phyloP scores from a whole-genome alignment of 1,140 invertebrate species.

The Tyrophagus putrescentiae region DNA sequence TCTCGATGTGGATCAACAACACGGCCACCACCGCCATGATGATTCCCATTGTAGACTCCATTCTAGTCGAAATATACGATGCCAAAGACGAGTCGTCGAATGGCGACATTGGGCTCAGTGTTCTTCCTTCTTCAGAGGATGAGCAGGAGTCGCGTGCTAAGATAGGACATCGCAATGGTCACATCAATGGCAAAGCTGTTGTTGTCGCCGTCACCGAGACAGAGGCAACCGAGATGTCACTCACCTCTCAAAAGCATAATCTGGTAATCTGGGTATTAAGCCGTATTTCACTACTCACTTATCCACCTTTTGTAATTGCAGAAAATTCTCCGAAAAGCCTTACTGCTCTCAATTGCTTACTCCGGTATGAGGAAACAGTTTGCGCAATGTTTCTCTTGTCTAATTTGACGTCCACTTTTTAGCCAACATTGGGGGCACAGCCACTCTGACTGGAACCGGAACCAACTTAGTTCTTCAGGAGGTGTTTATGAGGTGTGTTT shows the following conservation, averaged over 20 bases:
- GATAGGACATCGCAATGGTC: not conserved
- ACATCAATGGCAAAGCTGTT: too few relatives aligned
- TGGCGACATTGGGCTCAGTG: not conserved
- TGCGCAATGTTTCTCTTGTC: not conserved
- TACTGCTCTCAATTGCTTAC: constrained; percentile 57
- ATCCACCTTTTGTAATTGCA: not conserved
- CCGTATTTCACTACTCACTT: not conserved
- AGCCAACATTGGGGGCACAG: constrained; percentile 61
- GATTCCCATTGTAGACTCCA: constrained; percentile 62
- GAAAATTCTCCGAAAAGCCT: constrained; percentile 27
- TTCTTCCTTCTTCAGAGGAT: not conserved
- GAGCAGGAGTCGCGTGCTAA: not conserved
- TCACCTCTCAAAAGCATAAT: too few relatives aligned
- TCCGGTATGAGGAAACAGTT: constrained; percentile 32
- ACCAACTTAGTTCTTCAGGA: constrained; percentile 74
- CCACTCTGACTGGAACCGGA: constrained; percentile 69
- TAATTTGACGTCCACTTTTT: not conserved
- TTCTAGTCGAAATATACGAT: constrained; percentile 31
- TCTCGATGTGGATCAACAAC: constrained; percentile 74
- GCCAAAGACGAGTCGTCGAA: not conserved
- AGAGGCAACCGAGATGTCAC: too few relatives aligned
- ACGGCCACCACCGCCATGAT: constrained; percentile 70
- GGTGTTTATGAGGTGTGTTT: constrained; percentile 15
- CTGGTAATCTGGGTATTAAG: too few relatives aligned
- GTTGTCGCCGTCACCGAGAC: too few relatives aligned